Base-by-base conservation (phyloP, 1,140 invertebrate genomes). In the Metaphire vulgaris region DNA sequence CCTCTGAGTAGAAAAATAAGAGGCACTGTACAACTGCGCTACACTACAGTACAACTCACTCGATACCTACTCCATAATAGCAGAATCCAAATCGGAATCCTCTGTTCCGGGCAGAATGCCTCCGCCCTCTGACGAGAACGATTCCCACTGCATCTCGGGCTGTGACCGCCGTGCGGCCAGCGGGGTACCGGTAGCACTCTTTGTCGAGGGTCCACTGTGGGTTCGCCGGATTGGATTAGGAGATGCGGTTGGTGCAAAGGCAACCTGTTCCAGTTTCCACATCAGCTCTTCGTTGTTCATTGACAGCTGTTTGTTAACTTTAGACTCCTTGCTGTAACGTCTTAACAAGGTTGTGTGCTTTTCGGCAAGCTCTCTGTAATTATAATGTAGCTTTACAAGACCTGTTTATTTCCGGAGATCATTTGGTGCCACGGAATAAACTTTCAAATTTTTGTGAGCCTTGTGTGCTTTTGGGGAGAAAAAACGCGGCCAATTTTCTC, bases 261-360 rank as follows among this genome's bases (percentile, higher is more conserved):
- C 41, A 56, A 21, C 68, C 68, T 83, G 89, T 84, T 78, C 89
- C 70, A 96, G 88, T 83, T 91, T 91, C 89, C 92, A 96, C 81
- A 92, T 89, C 1, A 96, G 87, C 85, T 95, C 92, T 86, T 96
- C 94, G 82, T 94, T 95, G 80, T 92, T 90, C 80, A 92, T 91
- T 0, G 90, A 89, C 1, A 95, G 83, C 14, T 92, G 87, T 74
- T 92, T 90, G 76, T 92, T 92, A 68, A 92, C 91, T 79, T 92
- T 91, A 0, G 87, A 87, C 82, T 94, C 90, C 33, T 81, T 81
- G 71, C 84, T 83, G 74, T 80, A 85, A 74, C 82, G 82, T 29
- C 80, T 79, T 83, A 85, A 82, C 76, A 85, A 73, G 67, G 81
- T 79, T 34, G 84, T 83, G 78, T 83, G 83, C 73, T 82, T 83